Percentiles rank a stretch among this genome's conserved stretches.
These are phyloP conservation scores for Antheraea mylitta DNA, from an alignment of 1,140 invertebrate genomes.

Conservation along the genomic window DNA sequence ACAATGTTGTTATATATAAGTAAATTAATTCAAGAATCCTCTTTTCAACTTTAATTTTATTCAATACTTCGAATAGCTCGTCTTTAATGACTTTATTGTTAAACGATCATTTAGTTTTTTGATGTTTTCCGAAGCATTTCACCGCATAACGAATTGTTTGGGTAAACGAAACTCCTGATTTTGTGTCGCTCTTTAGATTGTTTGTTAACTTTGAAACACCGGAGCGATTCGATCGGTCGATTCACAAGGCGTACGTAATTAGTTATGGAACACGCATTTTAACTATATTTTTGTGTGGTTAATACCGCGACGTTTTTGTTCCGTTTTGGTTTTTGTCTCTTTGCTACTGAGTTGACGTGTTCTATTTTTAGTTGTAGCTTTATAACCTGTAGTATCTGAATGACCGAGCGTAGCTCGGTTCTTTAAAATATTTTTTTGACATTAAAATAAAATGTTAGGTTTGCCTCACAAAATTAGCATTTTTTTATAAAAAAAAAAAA, in stretches of 20 bases:
- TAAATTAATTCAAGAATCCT: slow-evolving; percentile 34
- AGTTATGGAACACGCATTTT: not conserved
- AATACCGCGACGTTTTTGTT: not conserved
- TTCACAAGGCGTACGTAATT: not conserved
- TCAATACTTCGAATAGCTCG: slow-evolving; percentile 30
- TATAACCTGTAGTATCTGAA: not conserved
- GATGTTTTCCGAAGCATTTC: slow-evolving; percentile 2
- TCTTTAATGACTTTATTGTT: slow-evolving; percentile 43
- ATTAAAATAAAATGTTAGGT: no score
- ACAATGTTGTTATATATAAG: slow-evolving; percentile 18
- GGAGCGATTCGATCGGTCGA: not conserved
- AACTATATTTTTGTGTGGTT: not conserved
- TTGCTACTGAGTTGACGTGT: not conserved
- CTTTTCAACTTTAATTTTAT: slow-evolving; percentile 36
- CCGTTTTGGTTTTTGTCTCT: not conserved
- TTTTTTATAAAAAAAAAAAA: no score
- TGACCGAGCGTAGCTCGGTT: no score
- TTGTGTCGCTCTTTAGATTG: not conserved
- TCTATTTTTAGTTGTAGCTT: not conserved
- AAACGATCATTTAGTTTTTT: slow-evolving; percentile 22
- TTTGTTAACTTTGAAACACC: not conserved
- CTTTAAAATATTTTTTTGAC: no score
- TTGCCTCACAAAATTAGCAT: no score
- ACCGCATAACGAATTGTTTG: not conserved
- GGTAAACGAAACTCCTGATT: not conserved